phyloP scores from a whole-genome alignment of 2,113 vertebrate species.

The Hippocampus guttulatus region DNA sequence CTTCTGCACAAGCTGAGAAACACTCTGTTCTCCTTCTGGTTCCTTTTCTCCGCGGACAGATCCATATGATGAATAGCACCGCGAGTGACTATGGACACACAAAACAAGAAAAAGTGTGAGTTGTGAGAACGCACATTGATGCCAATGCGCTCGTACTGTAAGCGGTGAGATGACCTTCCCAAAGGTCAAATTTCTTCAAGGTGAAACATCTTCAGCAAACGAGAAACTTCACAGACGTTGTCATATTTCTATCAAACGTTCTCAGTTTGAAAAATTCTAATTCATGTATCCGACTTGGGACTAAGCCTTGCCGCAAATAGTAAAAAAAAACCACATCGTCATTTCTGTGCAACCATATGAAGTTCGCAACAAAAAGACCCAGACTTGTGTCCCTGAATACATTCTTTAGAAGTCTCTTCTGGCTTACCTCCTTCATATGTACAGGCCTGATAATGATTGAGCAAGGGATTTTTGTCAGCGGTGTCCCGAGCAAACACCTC shows the following conservation, averaged over 20 bases:
- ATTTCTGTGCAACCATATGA: background rate
- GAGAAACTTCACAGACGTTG: too few species aligned
- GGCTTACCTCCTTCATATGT: constrained; percentile 24
- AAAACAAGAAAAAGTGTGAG: background rate
- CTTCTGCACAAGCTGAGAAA: constrained; percentile 87
- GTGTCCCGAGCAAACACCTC: constrained; percentile 87
- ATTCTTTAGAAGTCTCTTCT: background rate
- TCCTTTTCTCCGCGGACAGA: constrained; percentile 68
- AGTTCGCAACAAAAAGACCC: too few species aligned
- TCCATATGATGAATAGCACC: background rate
- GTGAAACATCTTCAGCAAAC: too few species aligned
- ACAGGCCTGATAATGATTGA: background rate
- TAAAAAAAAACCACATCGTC: too few species aligned
- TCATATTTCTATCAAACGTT: too few species aligned
- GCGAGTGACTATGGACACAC: background rate
- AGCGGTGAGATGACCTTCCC: too few species aligned
- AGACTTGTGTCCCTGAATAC: too few species aligned
- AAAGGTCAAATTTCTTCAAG: too few species aligned
- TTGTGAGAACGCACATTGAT: background rate
- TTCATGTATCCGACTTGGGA: too few species aligned
- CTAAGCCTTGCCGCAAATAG: too few species aligned
- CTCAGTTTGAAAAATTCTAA: too few species aligned
- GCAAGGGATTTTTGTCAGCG: constrained; percentile 47
- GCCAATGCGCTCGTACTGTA: too few species aligned
- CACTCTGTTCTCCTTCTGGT: constrained; percentile 78